Base-by-base conservation (phyloP, 2,113 vertebrate species). In the Brachyistius frenatus region DNA sequence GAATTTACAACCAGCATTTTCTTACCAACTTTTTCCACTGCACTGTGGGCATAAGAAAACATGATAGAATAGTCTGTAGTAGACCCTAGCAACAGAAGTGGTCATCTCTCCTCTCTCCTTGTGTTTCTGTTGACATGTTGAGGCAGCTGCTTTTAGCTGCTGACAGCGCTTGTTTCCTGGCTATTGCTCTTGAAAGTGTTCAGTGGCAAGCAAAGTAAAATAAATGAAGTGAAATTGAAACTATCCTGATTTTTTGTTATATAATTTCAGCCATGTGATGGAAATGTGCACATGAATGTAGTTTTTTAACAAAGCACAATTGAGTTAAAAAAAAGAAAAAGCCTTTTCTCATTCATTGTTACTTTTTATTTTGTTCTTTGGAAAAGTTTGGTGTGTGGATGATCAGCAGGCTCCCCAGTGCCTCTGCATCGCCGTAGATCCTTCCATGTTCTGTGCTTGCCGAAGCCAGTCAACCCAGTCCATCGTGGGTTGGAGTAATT, bases 351-450 rank as follows among this genome's bases (percentile, higher is more conserved):
- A 3, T 16, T 49, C 3, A 49, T 64, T 76, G 33, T 32, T 37
- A 56, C 2, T 44, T 73, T 80, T 64, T 64, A 33, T 65, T 36
- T 46, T 47, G 3, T 61, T 83, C 65, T 73, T 69, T 67, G 68
- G 35, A 69, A 74, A 52, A 71, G 65, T 80, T 74, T 55, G 39
- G 49, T 61, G 35, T 62, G 46, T 66, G 41, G 58, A 76, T 81
- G 85, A 90, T 88, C 85, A 89, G 75, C 89, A 67, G 65, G 44
- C 66, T 58, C 61, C 75, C 75, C 78, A 32, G 62, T 90, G 78
- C n/a, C n/a, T n/a, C n/a, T 77, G 53, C 68, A 57, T 87, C 61
- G 68, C 85, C 57, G 53, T 84, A 16, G 76, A 71, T 55, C 49
- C 37, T 74, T 44, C 30, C 37, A 35, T 37, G 46, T 14, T 49